Percentiles rank a stretch among this genome's conserved stretches.
These are phyloP conservation scores for Pogona vitticeps DNA, from an alignment of 2,113 vertebrate species.

Conservation along the genomic window DNA sequence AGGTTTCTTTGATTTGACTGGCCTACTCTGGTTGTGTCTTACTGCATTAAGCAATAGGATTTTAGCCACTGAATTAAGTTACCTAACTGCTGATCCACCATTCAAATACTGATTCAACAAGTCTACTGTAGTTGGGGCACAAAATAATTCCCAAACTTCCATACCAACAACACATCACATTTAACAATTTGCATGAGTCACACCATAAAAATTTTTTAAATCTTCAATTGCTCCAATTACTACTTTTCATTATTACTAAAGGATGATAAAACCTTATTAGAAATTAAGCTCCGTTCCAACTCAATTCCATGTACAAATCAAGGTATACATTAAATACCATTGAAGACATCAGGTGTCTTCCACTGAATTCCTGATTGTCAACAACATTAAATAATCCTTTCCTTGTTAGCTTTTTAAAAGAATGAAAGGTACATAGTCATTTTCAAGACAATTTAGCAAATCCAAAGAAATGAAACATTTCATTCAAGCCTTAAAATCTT, in stretches of 20 bases:
- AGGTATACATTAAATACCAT: neutral
- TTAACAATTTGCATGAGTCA: constrained; percentile 12
- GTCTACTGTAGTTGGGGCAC: no score
- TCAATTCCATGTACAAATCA: neutral
- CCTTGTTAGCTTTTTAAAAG: rapidly evolving
- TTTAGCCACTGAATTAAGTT: no score
- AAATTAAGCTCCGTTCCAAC: neutral
- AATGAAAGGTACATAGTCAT: neutral
- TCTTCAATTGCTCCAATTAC: neutral
- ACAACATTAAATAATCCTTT: neutral
- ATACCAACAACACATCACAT: neutral
- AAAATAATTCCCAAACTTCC: rapidly evolving
- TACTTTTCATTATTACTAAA: neutral
- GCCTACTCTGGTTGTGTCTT: no score
- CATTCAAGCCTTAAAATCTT: neutral
- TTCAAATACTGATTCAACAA: no score
- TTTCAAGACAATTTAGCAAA: neutral
- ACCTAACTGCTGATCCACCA: no score
- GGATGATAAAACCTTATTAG: neutral
- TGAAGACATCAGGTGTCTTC: neutral
- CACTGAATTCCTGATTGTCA: constrained; percentile 9
- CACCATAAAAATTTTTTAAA: constrained; percentile 31
- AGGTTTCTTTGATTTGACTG: no score
- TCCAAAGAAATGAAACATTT: neutral
- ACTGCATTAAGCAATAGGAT: no score